Base-by-base conservation (phyloP, 23 tunicate genomes). In the Trididemnum clinides region DNA sequence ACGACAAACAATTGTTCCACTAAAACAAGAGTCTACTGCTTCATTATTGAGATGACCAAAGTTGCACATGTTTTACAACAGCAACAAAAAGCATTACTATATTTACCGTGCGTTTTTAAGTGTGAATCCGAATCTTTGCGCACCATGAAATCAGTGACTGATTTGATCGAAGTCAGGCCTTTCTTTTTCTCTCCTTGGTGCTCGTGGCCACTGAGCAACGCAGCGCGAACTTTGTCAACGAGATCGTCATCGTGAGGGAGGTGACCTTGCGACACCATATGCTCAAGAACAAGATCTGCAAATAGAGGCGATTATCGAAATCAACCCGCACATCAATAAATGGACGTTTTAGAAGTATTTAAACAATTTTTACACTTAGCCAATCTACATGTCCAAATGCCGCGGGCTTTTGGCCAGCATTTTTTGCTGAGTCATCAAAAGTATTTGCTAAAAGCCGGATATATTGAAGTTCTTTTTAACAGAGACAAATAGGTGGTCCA, bases 181-280 rank as follows among this genome's bases (percentile, higher is more conserved):
- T 81, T 85, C 76, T 72, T 89, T 81, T 85, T 85, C 49, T 94
- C 98, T n/a, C 90, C 90, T 81, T 94, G 98, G 39, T 94, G 98
- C 36, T 89, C 94, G 64, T 94, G 98, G 37, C 88, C 88, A 78
- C 98, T 89, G 6, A 94, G 82, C 10, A 94, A 39, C n/a, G 90
- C 90, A 18, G 85, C 70, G 34, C 90, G 64, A 10, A 94, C 82
- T 33, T 82, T 80, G 12, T 86, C 88, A 39, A 86, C 36, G 25
- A 94, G 26, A 19, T 94, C 94, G 58, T 81, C 94, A 76, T 94
- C 94, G 51, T 89, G 88, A 19, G 98, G 95, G 19, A 94, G 87
- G 19, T 94, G 98, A 1, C 88, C 94, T 72, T 89, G 64, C 33
- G 75, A 64, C 75, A 94, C 88, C 85, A 94, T 70, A 33, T 78